Evolutionary conservation across 2,113 vertebrate genomes (phyloP), one percentile per base, ranked within the genome.

Genomic region (Chlamydotis undulata): DNA sequence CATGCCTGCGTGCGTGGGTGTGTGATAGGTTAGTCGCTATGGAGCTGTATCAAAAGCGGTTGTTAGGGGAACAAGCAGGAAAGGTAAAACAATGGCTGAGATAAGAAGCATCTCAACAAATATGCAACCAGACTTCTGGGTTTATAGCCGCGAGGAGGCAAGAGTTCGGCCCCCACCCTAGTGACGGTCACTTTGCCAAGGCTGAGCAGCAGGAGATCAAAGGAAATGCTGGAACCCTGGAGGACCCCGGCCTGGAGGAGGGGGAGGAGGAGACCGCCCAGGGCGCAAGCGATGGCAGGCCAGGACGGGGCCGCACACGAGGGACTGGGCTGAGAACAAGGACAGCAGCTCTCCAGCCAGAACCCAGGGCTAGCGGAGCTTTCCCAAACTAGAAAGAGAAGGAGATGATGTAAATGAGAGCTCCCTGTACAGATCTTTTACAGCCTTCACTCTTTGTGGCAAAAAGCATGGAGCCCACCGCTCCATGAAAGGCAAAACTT

Each of bases 11-110:
- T 9, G 25, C 8, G 4, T 16, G 86, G 47, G 64, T 22, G 47
- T 8, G 3, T 0, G 29, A n/a, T 21, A 49, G 83, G 87, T 19
- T 7, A 10, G 80, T 77, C 59, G 35, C 86, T 74, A 33, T 15
- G 57, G 90, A 69, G 90, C 64, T 7, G 23, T 7, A 81, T 56
- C 76, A 55, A 49, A 88, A 78, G 52, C 3, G 1, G 80, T 39
- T 92, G 86, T 59, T 31, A 60, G 24, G 83, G 83, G 43, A 94
- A 87, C 80, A 60, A 39, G 94, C 87, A 95, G 93, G 81, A 89
- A 95, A 91, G 94, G 89, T 87, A 41, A 60, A 95, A 94, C 93
- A 94, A 96, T 87, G 81, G 77, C 73, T 2, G 14, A 87, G 89
- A 90, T 83, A 69, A 95, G 90, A 77, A 94, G 73, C 87, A 89